Evolutionary conservation across 2,888 invertebrate genomes (phyloP).

Genomic region (Agonopterix subpropinquella): DNA sequence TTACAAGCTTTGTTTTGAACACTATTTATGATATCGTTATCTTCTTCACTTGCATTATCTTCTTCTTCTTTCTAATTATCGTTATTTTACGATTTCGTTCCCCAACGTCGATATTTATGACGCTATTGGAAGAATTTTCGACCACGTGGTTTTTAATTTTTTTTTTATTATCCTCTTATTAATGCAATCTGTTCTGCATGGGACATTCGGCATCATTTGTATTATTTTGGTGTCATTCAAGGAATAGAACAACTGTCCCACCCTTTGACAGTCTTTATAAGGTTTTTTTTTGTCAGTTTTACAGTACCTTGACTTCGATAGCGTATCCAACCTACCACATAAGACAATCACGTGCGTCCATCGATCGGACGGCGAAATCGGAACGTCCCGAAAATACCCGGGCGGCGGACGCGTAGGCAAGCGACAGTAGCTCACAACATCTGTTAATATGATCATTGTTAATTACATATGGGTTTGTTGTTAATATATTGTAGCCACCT

Average conservation of each 20-base stretch:
- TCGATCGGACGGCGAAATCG: constrained; percentile 53
- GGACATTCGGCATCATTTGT: too few relatives aligned
- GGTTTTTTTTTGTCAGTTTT: neutral
- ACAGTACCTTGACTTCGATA: neutral
- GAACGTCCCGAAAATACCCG: constrained; percentile 69
- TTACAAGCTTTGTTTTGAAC: constrained; percentile 56
- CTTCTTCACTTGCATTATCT: constrained; percentile 5
- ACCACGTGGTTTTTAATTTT: constrained; percentile 9
- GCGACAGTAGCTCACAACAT: constrained; percentile 74
- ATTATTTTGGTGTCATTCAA: too few relatives aligned
- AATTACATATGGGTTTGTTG: constrained; percentile 75
- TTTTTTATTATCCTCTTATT: too few relatives aligned
- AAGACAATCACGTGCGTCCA: constrained; percentile 47
- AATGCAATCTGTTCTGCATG: too few relatives aligned
- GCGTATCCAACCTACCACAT: neutral
- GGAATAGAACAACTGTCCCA: too few relatives aligned
- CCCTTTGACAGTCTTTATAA: neutral
- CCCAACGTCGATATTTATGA: neutral
- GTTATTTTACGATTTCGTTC: neutral
- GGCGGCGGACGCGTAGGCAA: constrained; percentile 67
- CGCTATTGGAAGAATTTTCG: neutral
- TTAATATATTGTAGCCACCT: constrained; percentile 82
- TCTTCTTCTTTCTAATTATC: constrained; percentile 1
- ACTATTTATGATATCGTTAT: constrained; percentile 27
- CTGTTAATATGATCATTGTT: constrained; percentile 76